phyloP scores from a whole-genome alignment of 2,797 vertebrate genomes.

The Chaenodraco wilsoni region DNA sequence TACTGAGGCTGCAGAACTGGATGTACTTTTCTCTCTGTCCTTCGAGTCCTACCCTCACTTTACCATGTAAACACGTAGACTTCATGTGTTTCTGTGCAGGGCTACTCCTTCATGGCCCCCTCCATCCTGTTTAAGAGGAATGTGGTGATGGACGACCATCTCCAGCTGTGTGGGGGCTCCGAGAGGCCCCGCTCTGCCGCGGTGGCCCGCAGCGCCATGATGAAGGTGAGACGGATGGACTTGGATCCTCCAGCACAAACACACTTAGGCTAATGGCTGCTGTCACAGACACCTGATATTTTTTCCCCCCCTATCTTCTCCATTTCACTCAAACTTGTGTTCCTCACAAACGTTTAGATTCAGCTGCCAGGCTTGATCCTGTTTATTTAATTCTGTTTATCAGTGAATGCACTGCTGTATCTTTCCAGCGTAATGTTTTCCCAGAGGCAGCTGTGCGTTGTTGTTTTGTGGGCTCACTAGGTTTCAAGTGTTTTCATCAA shows the following conservation, averaged over 20 bases:
- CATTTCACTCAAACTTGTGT: slow-evolving; percentile 29
- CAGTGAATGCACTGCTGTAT: slow-evolving; percentile 15
- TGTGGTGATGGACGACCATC: slow-evolving; percentile 91
- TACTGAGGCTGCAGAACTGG: neutral
- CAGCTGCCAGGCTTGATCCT: slow-evolving; percentile 19
- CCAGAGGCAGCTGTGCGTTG: neutral
- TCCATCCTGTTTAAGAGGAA: slow-evolving; percentile 99
- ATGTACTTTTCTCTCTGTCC: slow-evolving; percentile 14
- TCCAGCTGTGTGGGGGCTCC: slow-evolving; percentile 88
- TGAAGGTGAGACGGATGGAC: slow-evolving; percentile 89
- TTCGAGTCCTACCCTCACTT: neutral
- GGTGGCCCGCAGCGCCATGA: slow-evolving; percentile 96
- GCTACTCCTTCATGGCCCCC: slow-evolving; percentile 98
- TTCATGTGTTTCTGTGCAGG: slow-evolving; percentile 79
- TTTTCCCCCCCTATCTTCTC: slow-evolving; percentile 12
- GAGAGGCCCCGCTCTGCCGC: slow-evolving; percentile 92
- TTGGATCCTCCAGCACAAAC: slow-evolving; percentile 58
- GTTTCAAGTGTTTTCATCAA: slow-evolving; percentile 20
- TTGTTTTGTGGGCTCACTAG: neutral
- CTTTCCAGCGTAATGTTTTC: slow-evolving; percentile 12
- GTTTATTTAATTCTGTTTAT: slow-evolving; percentile 37
- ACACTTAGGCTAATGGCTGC: slow-evolving; percentile 71
- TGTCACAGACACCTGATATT: slow-evolving; percentile 44
- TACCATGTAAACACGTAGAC: slow-evolving; percentile 41
- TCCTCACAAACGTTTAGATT: slow-evolving; percentile 16